Conservation (phyloP, 2,797 vertebrate species). For the Gambusia yucatana region DNA sequence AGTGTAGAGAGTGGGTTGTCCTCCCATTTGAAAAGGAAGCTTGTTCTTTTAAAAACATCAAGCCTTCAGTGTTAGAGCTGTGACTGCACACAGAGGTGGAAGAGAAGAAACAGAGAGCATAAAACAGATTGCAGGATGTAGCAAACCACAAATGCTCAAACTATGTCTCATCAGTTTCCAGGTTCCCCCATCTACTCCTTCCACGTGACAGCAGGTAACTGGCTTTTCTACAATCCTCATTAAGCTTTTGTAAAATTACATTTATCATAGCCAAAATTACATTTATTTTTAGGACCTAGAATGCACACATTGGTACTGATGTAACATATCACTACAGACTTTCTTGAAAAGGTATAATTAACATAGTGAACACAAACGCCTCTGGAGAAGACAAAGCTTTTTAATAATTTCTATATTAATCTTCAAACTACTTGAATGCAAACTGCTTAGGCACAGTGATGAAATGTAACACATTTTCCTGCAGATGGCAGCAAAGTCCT, state of each 20-base stretch:
- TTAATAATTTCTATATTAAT: constrained; percentile 45
- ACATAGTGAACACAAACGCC: constrained; percentile 26
- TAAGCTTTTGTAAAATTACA: background rate
- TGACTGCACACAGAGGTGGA: constrained; percentile 36
- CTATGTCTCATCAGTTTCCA: constrained; percentile 39
- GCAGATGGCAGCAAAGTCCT: constrained; percentile 72
- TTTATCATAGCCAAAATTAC: background rate
- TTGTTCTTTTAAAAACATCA: constrained; percentile 57
- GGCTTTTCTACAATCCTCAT: constrained; percentile 1
- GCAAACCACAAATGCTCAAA: constrained; percentile 49
- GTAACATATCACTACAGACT: constrained; percentile 2
- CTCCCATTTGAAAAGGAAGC: constrained; percentile 20
- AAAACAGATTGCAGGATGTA: constrained; percentile 60
- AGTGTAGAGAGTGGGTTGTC: constrained; percentile 17
- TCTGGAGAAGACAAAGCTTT: constrained; percentile 31
- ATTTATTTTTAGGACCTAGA: background rate
- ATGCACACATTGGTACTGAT: constrained; percentile 3
- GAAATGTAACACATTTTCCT: constrained; percentile 23
- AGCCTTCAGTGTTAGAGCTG: constrained; percentile 46
- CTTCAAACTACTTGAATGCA: constrained; percentile 47
- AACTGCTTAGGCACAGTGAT: constrained; percentile 14
- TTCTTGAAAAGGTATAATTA: constrained; percentile 30
- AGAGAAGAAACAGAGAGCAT: constrained; percentile 34
- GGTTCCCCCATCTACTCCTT: constrained; percentile 43
- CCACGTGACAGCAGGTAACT: background rate